phyloP scores from a whole-genome alignment of 30 jellyfish, hydroid and myxozoan species.

The Hydractinia echinata region DNA sequence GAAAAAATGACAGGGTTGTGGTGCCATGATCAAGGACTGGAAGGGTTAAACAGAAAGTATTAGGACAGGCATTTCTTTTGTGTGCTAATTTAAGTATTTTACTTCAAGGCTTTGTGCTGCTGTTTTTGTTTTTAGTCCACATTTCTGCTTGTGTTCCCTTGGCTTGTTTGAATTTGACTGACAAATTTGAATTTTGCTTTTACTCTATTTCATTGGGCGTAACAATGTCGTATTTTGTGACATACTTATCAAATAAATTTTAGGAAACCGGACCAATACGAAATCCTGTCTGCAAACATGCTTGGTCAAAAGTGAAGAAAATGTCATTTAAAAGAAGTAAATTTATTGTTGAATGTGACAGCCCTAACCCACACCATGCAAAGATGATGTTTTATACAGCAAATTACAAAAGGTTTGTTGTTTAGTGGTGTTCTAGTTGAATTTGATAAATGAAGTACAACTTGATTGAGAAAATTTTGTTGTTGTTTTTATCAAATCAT shows the following conservation, averaged over 20 bases:
- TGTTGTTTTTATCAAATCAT: neutral
- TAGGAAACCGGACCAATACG: conserved; percentile 92
- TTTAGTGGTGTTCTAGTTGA: neutral
- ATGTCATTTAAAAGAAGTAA: conserved; percentile 95
- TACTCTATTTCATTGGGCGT: no score
- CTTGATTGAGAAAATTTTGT: neutral
- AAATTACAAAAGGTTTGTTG: conserved; percentile 66
- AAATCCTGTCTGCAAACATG: conserved; percentile 82
- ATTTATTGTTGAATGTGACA: conserved; percentile 72
- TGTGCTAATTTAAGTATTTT: no score
- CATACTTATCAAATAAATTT: neutral
- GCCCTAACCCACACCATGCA: conserved; percentile 68
- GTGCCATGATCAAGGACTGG: no score
- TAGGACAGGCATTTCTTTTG: no score
- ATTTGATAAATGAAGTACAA: neutral
- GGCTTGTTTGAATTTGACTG: no score
- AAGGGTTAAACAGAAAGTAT: no score
- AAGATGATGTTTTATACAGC: conserved; percentile 75
- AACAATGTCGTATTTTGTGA: no score
- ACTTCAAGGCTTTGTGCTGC: no score
- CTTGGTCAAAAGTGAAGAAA: conserved; percentile 85
- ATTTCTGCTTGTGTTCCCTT: no score
- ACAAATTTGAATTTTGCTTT: no score
- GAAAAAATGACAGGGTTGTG: no score
- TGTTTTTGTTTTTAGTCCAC: no score